A percentile compares a stretch with the other conserved stretches of the same genome.
phyloP scores from a whole-genome alignment of 2,113 vertebrate species.

The Bubo bubo region DNA sequence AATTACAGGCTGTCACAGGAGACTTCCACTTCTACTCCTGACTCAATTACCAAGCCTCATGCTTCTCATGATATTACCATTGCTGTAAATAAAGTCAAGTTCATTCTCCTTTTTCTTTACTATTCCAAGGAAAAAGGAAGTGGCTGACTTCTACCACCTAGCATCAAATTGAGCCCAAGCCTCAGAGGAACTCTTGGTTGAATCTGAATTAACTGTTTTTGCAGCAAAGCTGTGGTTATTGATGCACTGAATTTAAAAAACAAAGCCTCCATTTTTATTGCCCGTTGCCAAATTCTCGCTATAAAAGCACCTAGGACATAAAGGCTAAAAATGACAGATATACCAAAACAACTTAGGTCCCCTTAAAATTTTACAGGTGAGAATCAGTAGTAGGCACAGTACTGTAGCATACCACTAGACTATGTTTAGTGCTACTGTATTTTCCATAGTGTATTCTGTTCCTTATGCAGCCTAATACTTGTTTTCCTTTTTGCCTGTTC shows the following conservation, averaged over 20 bases:
- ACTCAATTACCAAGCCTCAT: background rate
- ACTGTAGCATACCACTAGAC: background rate
- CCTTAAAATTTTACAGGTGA: background rate
- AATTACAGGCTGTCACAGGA: constrained; percentile 9
- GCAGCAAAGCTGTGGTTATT: background rate
- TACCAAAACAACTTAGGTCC: background rate
- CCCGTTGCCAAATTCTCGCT: background rate
- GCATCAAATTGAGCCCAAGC: background rate
- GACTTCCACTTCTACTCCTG: constrained; percentile 13
- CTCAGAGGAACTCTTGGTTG: background rate
- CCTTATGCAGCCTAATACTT: background rate
- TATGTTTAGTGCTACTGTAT: background rate
- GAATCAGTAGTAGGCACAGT: too few species aligned
- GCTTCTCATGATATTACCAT: background rate
- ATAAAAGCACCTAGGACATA: background rate
- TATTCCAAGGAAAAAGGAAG: background rate
- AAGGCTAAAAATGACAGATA: background rate
- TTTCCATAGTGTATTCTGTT: background rate
- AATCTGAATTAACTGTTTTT: background rate
- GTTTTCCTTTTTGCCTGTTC: background rate
- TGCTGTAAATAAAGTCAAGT: constrained; percentile 20
- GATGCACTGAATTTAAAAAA: background rate
- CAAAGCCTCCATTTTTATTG: background rate
- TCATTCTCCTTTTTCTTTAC: background rate
- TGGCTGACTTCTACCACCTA: background rate